Evolutionary conservation across 2,888 invertebrate species (phyloP).

Genomic region (Tinea pellionella): DNA sequence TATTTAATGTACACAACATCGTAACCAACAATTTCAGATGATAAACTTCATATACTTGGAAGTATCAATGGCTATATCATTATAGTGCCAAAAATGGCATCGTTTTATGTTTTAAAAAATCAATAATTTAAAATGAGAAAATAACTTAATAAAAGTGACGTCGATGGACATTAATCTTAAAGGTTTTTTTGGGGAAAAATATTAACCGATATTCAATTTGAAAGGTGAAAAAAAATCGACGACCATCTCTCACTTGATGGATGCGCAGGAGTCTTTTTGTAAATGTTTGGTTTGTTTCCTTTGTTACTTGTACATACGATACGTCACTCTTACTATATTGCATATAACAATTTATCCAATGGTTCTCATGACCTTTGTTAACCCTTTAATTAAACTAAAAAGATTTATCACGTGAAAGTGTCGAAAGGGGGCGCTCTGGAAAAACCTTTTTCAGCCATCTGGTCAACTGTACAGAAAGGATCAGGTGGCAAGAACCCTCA

Average conservation of each 20-base stretch:
- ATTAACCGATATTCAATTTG: slow-evolving; percentile 19
- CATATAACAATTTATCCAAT: no score
- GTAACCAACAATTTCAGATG: slow-evolving; percentile 3
- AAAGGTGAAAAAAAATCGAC: slow-evolving; percentile 8
- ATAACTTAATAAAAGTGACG: slow-evolving; percentile 39
- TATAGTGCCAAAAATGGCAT: not conserved
- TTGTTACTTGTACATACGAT: slow-evolving; percentile 11
- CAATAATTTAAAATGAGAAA: slow-evolving; percentile 28
- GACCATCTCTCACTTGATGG: slow-evolving; percentile 24
- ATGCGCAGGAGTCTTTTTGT: slow-evolving; percentile 20
- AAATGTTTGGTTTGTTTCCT: slow-evolving; percentile 21
- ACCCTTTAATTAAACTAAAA: no score
- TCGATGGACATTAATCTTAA: slow-evolving; percentile 29
- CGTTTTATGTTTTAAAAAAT: slow-evolving; percentile 20
- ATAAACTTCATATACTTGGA: slow-evolving; percentile 1
- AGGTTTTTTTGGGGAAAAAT: slow-evolving; percentile 25
- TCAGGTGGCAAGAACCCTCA: no score
- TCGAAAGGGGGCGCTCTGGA: no score
- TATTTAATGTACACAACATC: not conserved
- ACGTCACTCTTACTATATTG: no score
- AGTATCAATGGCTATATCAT: slow-evolving; percentile 8
- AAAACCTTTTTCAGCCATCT: no score
- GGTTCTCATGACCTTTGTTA: no score
- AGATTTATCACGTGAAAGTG: no score
- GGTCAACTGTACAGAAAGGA: no score